Percentiles rank a stretch among this genome's conserved stretches.
Evolutionary conservation across 2,113 vertebrate genomes (phyloP).

Genomic region (Meles meles): DNA sequence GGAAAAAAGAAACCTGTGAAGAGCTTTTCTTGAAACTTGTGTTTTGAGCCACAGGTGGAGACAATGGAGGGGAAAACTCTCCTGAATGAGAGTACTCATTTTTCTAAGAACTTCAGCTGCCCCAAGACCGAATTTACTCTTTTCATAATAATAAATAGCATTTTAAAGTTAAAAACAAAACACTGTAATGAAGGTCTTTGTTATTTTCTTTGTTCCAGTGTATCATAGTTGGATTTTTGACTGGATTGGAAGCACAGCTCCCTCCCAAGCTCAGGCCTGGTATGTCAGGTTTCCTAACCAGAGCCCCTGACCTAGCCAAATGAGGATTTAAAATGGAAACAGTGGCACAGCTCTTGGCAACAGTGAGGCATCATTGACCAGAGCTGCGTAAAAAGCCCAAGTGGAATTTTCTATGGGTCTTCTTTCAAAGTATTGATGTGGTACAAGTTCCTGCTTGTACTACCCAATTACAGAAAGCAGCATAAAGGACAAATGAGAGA

Average conservation of each 20-base stretch:
- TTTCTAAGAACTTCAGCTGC: background rate
- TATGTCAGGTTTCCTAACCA: background rate
- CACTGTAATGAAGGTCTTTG: background rate
- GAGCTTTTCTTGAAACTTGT: background rate
- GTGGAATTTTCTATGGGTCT: background rate
- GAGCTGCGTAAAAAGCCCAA: background rate
- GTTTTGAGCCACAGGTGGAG: background rate
- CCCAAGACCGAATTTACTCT: background rate
- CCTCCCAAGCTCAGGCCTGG: background rate
- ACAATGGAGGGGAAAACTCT: background rate
- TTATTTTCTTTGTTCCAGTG: slow-evolving; percentile 10
- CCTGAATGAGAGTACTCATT: background rate
- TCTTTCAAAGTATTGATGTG: background rate
- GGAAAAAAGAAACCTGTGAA: background rate
- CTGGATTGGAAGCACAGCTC: background rate
- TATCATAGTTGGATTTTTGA: background rate
- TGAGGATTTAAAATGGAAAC: background rate
- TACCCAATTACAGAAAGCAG: background rate
- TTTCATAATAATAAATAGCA: background rate
- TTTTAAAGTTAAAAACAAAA: slow-evolving; percentile 26
- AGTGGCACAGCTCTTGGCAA: background rate
- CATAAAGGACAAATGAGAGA: background rate
- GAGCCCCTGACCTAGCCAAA: background rate
- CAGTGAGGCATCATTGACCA: background rate
- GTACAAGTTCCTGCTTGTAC: background rate